phyloP scores from a whole-genome alignment of 2,888 invertebrate genomes.

The Agrotis puta region DNA sequence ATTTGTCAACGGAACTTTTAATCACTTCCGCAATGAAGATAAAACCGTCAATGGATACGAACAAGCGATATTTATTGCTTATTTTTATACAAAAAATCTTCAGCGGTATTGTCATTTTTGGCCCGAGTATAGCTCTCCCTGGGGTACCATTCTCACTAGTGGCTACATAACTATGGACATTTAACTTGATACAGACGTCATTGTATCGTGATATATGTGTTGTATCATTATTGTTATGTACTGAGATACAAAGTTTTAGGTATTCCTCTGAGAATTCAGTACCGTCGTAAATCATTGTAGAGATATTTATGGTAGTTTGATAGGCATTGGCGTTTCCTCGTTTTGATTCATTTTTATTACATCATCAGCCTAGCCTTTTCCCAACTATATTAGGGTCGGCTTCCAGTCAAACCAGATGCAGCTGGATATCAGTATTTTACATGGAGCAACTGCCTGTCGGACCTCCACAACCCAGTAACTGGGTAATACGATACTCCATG shows the following conservation, averaged over 20 bases:
- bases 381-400: too few species aligned
- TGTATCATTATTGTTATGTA: constrained; percentile 59
- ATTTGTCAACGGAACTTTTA: constrained; percentile 65
- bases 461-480: too few species aligned
- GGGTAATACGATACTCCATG: too few species aligned
- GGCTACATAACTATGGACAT: constrained; percentile 63
- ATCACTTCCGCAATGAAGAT: constrained; percentile 68
- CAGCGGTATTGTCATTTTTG: constrained; percentile 65
- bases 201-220: constrained; percentile 48
- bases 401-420: too few species aligned
- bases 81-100: constrained; percentile 70
- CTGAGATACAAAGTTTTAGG: constrained; percentile 66
- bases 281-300: constrained; percentile 45
- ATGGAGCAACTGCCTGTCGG: too few species aligned
- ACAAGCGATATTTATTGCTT: constrained; percentile 69
- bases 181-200: constrained; percentile 66
- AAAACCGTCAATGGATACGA: constrained; percentile 62
- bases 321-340: constrained; percentile 43
- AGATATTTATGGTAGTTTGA: constrained; percentile 37
- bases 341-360: constrained; percentile 12
- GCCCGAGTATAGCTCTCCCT: constrained; percentile 71
- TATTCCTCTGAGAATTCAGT: constrained; percentile 64
- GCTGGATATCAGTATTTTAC: too few species aligned
- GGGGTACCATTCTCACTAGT: constrained; percentile 68
- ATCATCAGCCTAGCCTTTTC: too few species aligned